These are phyloP conservation scores for Unio pictorum DNA, from an alignment of 2,888 invertebrate species.

Conservation along the genomic window DNA sequence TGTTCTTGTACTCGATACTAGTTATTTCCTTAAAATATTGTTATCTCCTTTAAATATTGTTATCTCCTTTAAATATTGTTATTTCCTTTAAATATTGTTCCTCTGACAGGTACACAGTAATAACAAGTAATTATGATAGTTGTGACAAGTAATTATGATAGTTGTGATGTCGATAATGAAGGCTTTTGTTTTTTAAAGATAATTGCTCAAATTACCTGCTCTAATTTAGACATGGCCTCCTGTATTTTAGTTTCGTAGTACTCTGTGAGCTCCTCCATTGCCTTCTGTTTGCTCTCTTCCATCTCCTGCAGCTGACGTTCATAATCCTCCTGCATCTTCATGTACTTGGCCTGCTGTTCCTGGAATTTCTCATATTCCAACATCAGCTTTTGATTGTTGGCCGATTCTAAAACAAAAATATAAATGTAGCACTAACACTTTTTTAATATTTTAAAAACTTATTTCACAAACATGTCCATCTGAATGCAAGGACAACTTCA, in stretches of 20 bases:
- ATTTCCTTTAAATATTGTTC: too few species aligned
- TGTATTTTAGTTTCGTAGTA: constrained; percentile 70
- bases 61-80: too few species aligned
- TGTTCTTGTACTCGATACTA: too few species aligned
- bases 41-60: too few species aligned
- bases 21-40: too few species aligned
- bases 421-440: neutral
- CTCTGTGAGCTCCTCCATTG: constrained; percentile 74
- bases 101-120: too few species aligned
- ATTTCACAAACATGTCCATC: too few species aligned
- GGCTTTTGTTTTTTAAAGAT: neutral
- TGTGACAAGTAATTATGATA: too few species aligned
- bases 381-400: constrained; percentile 82
- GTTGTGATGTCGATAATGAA: too few species aligned
- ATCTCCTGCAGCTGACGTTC: constrained; percentile 68
- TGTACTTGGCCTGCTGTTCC: constrained; percentile 74
- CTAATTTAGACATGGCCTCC: constrained; percentile 77
- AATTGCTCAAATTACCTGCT: constrained; percentile 71
- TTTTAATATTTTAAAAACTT: too few species aligned
- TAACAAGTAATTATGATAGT: too few species aligned
- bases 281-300: constrained; percentile 71
- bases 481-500: too few species aligned
- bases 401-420: constrained; percentile 53
- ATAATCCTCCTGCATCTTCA: constrained; percentile 72
- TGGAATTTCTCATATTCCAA: constrained; percentile 90